phyloP scores from a whole-genome alignment of 2,888 invertebrate genomes.

The Amphipyra berbera region DNA sequence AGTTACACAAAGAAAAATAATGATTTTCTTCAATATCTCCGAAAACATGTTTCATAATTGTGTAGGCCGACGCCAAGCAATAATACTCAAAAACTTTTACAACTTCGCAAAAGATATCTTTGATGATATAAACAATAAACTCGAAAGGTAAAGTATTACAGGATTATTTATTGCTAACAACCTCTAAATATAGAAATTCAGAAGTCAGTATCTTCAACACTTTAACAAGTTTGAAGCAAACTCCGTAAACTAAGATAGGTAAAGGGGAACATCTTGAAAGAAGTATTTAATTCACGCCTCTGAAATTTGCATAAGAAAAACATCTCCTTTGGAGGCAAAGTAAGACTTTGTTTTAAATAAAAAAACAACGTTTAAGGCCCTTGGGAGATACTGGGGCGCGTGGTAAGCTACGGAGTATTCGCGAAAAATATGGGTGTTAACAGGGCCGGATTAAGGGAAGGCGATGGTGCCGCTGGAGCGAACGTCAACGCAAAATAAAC shows the following conservation, averaged over 20 bases:
- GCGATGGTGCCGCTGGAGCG: neutral
- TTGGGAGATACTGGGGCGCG: slow-evolving; percentile 35
- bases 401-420: slow-evolving; percentile 42
- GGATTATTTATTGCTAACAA: slow-evolving; percentile 35
- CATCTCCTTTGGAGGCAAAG: slow-evolving; percentile 44
- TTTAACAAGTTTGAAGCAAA: slow-evolving; percentile 21
- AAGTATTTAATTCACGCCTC: slow-evolving; percentile 54
- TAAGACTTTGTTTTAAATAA: slow-evolving; percentile 52
- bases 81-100: neutral
- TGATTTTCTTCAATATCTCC: neutral
- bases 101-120: slow-evolving; percentile 35
- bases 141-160: slow-evolving; percentile 21
- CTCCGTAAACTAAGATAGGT: slow-evolving; percentile 33
- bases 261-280: slow-evolving; percentile 43
- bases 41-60: neutral
- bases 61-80: neutral
- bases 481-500: slow-evolving; percentile 43
- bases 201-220: slow-evolving; percentile 12
- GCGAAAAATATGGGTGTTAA: slow-evolving; percentile 54
- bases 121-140: slow-evolving; percentile 27
- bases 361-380: slow-evolving; percentile 42
- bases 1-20: neutral
- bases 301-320: slow-evolving; percentile 66
- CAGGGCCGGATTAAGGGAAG: slow-evolving; percentile 50
- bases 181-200: slow-evolving; percentile 17